A percentile compares a stretch with the other conserved stretches of the same genome.
phyloP scores from a whole-genome alignment of 2,113 vertebrate species.

The Arvicanthis niloticus region DNA sequence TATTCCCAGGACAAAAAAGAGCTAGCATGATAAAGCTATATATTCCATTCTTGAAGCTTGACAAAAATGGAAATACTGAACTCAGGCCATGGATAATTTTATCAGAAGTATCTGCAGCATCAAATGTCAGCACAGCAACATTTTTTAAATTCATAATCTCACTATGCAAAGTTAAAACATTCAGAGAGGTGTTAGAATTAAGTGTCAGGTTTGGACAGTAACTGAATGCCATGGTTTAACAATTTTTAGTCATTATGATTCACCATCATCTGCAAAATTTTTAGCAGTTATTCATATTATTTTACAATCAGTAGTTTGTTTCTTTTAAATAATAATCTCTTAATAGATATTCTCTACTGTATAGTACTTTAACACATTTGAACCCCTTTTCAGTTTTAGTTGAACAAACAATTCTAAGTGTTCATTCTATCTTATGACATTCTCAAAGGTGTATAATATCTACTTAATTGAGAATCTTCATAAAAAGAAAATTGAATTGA shows the following conservation, averaged over 20 bases:
- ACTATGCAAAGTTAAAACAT: too few species aligned
- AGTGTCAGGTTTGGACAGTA: neutral
- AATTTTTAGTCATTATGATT: neutral
- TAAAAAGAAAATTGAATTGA: conserved; percentile 10
- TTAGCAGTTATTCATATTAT: neutral
- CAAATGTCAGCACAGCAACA: too few species aligned
- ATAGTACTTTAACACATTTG: neutral
- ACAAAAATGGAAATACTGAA: too few species aligned
- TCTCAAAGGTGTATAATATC: neutral
- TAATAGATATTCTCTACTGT: neutral
- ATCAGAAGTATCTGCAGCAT: too few species aligned
- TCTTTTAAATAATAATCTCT: neutral
- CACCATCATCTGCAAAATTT: neutral
- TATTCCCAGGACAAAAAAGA: too few species aligned
- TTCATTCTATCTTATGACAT: neutral
- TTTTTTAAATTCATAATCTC: too few species aligned
- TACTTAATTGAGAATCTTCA: neutral
- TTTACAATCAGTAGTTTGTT: neutral
- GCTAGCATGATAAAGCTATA: too few species aligned
- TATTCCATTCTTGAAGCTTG: too few species aligned
- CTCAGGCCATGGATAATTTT: too few species aligned
- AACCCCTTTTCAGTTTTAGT: neutral
- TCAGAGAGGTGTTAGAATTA: too few species aligned
- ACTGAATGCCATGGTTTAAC: rapidly evolving
- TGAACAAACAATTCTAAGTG: neutral